Evolutionary conservation across 2,888 invertebrate genomes (phyloP).

Genomic region (Pollenia labialis): DNA sequence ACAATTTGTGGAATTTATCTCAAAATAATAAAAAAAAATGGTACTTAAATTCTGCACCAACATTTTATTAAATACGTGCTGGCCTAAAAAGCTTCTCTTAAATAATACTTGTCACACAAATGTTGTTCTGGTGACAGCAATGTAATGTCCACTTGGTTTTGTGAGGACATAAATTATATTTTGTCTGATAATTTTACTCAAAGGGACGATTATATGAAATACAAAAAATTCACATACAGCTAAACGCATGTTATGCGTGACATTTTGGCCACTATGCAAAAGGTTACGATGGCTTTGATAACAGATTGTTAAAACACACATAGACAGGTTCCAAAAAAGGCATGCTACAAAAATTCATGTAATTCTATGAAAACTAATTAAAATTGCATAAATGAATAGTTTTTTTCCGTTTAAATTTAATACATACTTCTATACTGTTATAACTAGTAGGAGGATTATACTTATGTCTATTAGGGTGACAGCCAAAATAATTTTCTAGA

Average conservation of each 20-base stretch:
- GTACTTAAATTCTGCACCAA: background rate
- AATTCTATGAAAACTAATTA: too few relatives aligned
- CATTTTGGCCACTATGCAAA: background rate
- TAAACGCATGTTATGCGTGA: background rate
- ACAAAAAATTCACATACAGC: background rate
- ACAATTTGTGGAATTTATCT: too few relatives aligned
- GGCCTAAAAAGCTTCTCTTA: background rate
- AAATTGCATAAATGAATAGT: too few relatives aligned
- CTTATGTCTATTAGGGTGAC: too few relatives aligned
- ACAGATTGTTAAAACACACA: too few relatives aligned
- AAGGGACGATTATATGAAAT: conserved; percentile 12
- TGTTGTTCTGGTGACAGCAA: background rate
- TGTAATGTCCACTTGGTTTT: background rate
- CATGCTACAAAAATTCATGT: too few relatives aligned
- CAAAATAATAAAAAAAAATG: too few relatives aligned
- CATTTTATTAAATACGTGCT: conserved; percentile 45
- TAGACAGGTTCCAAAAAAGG: too few relatives aligned
- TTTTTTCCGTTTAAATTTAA: too few relatives aligned
- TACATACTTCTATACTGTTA: too few relatives aligned
- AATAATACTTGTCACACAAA: background rate
- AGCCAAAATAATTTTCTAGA: too few relatives aligned
- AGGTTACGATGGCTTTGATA: background rate
- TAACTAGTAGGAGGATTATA: too few relatives aligned
- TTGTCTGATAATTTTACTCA: background rate
- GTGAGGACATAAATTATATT: background rate